A percentile compares a stretch with the other conserved stretches of the same genome.
Conservation (phyloP, 2,797 vertebrate species). For the Vespertilio murinus region DNA sequence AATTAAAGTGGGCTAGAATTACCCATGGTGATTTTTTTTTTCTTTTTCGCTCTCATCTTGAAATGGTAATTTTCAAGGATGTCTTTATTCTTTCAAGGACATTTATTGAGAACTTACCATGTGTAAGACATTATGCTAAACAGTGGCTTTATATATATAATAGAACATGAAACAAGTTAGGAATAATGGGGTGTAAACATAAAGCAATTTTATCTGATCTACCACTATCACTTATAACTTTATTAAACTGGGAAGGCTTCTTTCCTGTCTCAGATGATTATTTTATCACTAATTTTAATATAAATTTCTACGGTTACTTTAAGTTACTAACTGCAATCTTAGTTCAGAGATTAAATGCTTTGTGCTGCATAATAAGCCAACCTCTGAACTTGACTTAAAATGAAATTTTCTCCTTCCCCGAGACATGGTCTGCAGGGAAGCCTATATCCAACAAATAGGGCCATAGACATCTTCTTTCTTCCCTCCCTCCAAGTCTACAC, state of each 20-base stretch:
- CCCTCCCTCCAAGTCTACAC: background rate
- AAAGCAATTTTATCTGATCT: slow-evolving; percentile 52
- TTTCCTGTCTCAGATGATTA: background rate
- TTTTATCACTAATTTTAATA: slow-evolving; percentile 9
- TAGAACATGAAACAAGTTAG: slow-evolving; percentile 51
- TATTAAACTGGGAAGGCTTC: slow-evolving; percentile 22
- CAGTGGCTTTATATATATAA: slow-evolving; percentile 41
- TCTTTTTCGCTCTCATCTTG: slow-evolving; percentile 25
- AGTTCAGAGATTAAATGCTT: background rate
- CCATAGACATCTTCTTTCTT: background rate
- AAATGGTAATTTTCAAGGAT: slow-evolving; percentile 65
- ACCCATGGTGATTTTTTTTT: slow-evolving; percentile 33
- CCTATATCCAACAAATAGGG: background rate
- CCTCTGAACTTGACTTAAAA: slow-evolving; percentile 35
- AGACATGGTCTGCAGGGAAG: background rate
- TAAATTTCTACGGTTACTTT: background rate
- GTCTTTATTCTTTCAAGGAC: slow-evolving; percentile 66
- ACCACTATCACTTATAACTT: slow-evolving; percentile 40
- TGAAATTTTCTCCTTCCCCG: background rate
- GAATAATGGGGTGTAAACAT: slow-evolving; percentile 53
- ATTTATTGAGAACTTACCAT: slow-evolving; percentile 60
- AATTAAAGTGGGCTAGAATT: slow-evolving; percentile 62
- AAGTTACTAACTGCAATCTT: background rate
- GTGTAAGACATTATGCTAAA: slow-evolving; percentile 54
- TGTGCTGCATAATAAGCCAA: background rate